Percentiles rank a stretch among this genome's conserved stretches.
Conservation (phyloP, 2,888 invertebrate genomes). For the Salpingus planirostris region DNA sequence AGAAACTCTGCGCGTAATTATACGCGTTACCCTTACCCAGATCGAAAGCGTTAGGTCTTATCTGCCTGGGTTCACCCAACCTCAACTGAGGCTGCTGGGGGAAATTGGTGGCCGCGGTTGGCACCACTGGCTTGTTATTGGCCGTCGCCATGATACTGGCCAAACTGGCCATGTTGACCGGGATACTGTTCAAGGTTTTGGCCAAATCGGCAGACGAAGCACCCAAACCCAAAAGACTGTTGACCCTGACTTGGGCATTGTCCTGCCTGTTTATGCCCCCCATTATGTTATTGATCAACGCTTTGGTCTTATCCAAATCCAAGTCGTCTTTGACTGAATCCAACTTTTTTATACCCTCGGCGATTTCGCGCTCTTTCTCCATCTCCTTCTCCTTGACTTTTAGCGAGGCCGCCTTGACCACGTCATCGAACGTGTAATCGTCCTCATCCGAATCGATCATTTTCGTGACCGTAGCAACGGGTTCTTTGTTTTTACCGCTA, state of each 20-base stretch:
- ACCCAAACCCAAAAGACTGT: slow-evolving; percentile 3
- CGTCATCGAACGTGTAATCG: slow-evolving; percentile 77
- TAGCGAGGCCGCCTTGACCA: slow-evolving; percentile 65
- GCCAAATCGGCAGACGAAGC: slow-evolving; percentile 20
- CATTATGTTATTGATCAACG: slow-evolving; percentile 56
- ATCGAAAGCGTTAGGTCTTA: neutral
- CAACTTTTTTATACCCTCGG: slow-evolving; percentile 28
- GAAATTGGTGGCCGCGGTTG: neutral
- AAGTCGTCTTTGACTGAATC: slow-evolving; percentile 26
- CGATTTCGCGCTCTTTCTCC: slow-evolving; percentile 34
- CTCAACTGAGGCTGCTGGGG: neutral
- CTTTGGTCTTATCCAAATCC: slow-evolving; percentile 49
- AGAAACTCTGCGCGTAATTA: slow-evolving; percentile 6
- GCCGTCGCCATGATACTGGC: slow-evolving; percentile 29
- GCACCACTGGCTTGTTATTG: slow-evolving; percentile 2
- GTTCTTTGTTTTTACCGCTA: slow-evolving; percentile 14
- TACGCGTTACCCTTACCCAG: no score
- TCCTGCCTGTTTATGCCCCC: slow-evolving; percentile 32
- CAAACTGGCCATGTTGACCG: slow-evolving; percentile 28
- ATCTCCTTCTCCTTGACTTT: slow-evolving; percentile 61
- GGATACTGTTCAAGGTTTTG: slow-evolving; percentile 12
- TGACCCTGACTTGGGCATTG: neutral
- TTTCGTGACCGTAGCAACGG: slow-evolving; percentile 23
- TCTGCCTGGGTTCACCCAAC: neutral
- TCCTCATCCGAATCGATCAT: slow-evolving; percentile 58